Evolutionary conservation across 2,888 invertebrate genomes (phyloP).

Genomic region (Crematogaster levior): DNA sequence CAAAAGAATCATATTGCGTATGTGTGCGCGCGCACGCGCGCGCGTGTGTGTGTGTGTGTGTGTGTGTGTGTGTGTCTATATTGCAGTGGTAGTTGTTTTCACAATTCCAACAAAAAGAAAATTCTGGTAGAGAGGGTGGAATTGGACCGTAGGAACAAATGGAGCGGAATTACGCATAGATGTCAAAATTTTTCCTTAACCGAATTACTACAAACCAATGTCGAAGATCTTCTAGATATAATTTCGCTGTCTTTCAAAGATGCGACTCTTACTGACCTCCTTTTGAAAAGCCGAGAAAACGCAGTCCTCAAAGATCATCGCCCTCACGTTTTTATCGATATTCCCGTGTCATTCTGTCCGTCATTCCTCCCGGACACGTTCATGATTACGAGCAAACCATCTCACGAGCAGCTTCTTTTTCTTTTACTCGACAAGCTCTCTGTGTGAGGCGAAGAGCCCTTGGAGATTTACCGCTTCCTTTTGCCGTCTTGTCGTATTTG

Average conservation of each 20-base stretch:
- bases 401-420: slow-evolving; percentile 26
- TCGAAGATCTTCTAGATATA: neutral
- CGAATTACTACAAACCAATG: neutral
- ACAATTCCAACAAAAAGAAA: neutral
- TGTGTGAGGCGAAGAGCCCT: slow-evolving; percentile 37
- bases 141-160: neutral
- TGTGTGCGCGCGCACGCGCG: too few species aligned
- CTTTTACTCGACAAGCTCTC: slow-evolving; percentile 48
- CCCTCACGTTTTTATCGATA: slow-evolving; percentile 62
- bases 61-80: too few species aligned
- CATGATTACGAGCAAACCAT: slow-evolving; percentile 60
- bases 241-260: neutral
- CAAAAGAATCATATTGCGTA: neutral
- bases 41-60: too few species aligned
- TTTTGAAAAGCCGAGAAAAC: neutral
- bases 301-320: slow-evolving; percentile 20
- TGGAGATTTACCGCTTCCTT: slow-evolving; percentile 40
- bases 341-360: slow-evolving; percentile 58
- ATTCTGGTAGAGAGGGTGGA: neutral
- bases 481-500: slow-evolving; percentile 54
- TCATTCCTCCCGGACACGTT: slow-evolving; percentile 58
- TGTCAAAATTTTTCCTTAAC: slow-evolving; percentile 1
- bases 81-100: neutral
- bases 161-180: neutral
- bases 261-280: neutral